Evolutionary conservation across 2,113 vertebrate genomes (phyloP), one percentile per base, ranked within the genome.

Genomic region (Alethe diademata): DNA sequence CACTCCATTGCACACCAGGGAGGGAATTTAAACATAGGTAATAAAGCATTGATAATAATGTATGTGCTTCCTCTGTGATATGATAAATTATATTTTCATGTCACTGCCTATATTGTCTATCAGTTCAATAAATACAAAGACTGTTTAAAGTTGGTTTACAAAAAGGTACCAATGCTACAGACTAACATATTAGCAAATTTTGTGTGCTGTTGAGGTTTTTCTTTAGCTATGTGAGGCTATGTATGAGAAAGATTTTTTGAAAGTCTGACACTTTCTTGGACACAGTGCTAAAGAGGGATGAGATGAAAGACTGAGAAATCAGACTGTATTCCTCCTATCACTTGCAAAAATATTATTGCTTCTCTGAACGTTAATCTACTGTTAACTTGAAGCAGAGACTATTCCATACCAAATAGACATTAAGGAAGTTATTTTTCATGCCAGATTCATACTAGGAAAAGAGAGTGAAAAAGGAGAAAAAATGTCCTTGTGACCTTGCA

Each of bases 271-370:
- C 12, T 47, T 90, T 67, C 53, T 86, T 85, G 28, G n/a, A 79
- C 65, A 64, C 11, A n/a, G 2, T 25, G 6, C 28, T 85, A 81
- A 90, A 67, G 19, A 64, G 1, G 14, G 31, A 87, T 81, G 48
- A 89, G 47, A 86, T 2, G 28, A 78, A 87, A 79, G 36, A n/a
- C 57, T 78, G n/a, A 78, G n/a, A 85, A 91, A 78, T 69, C 23
- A 23, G 60, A 28, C 29, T 69, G 7, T 40, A 60, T 78, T 53
- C 69, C n/a, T 65, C 50, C 14, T 72, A 72, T 31, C 4, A 1
- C 40, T 79, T 57, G 15, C 19, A 70, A 86, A 88, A 79, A 70
- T 61, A 48, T 61, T 91, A 72, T 75, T 90, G n/a, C 11, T 90
- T 89, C 58, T 76, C 76, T 36, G 5, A 36, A 45, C 15, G 29